Base-by-base conservation (phyloP, 2,113 vertebrate species). In the Salvelinus fontinalis region DNA sequence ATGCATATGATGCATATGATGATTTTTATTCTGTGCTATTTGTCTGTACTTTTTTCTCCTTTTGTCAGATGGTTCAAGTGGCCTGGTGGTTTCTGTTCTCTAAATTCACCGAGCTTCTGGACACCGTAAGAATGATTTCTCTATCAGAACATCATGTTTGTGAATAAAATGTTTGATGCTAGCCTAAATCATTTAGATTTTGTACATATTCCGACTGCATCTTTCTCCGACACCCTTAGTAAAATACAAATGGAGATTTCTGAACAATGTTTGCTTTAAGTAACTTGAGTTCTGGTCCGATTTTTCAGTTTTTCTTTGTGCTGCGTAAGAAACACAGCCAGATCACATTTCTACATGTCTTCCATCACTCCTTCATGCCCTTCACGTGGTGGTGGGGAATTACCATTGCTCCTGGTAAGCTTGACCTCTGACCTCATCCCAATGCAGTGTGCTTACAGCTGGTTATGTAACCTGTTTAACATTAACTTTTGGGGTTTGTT, bases 301-400 rank as follows among this genome's bases (percentile, higher is more conserved):
- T n/a, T 70, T 70, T 79, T 13, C 77, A 99, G 98, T 93, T 95
- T n/a, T 99, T 99, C 83, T 99, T 99, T 89, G 95, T 99, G 74
- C 86, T 99, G 91, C 92, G 98, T 79, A 99, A 99, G 90, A 99
- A 99, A 91, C 95, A 97, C 54, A 94, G 90, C 78, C 98, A 99
- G 92, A 96, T 99, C 89, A 99, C 98, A 13, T 99, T 99, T 87
- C 92, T 99, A 18, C 98, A 99, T 54, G 94, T 99, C 64, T 98
- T 99, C 86, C 98, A 99, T 87, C 98, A 99, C 81, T 99, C 98
- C 18, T 93, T 98, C 78, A 93, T 99, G 90, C 98, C 98, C 26
- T 98, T 95, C 95, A 95, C 96, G 34, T 99, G 98, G 98, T 99
- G 98, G 98, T 99, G 97, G 97, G 98, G 98, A 20, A 79, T 97